Percentiles rank a stretch among this genome's conserved stretches.
Evolutionary conservation across 2,888 invertebrate genomes (phyloP).

Genomic region (Ochropacha duplaris): DNA sequence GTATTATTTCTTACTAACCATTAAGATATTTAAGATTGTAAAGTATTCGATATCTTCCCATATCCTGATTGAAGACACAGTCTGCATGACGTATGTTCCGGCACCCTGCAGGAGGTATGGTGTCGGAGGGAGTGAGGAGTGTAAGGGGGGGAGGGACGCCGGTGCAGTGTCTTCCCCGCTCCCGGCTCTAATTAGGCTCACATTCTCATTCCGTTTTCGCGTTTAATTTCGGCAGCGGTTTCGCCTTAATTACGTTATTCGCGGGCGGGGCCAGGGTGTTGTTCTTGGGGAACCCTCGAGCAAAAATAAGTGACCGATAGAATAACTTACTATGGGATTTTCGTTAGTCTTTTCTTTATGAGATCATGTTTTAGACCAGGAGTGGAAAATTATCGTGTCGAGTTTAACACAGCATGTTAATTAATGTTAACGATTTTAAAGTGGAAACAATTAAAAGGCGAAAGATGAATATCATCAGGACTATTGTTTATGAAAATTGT

Average conservation of each 20-base stretch:
- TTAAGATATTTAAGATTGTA: background rate
- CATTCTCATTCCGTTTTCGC: conserved; percentile 84
- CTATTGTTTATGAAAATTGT: background rate
- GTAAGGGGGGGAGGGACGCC: conserved; percentile 19
- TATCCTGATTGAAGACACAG: background rate
- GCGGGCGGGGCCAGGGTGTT: conserved; percentile 50
- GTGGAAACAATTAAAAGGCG: background rate
- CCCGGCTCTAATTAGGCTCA: conserved; percentile 83
- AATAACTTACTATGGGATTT: background rate
- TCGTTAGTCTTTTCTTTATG: background rate
- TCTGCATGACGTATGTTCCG: background rate
- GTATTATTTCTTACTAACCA: background rate
- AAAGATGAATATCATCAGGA: background rate
- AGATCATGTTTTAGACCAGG: background rate
- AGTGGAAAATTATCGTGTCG: background rate
- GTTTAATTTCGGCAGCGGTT: conserved; percentile 84
- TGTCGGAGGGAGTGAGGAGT: conserved; percentile 6
- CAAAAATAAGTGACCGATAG: conserved; percentile 58
- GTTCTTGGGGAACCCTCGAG: conserved; percentile 45
- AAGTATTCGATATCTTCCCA: too few relatives aligned
- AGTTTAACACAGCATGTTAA: background rate
- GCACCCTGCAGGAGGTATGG: conserved; percentile 5
- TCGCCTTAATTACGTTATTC: conserved; percentile 84
- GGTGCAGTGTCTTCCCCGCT: conserved; percentile 50
- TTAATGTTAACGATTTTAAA: background rate